Evolutionary conservation across 1,140 invertebrate species (phyloP).

Genomic region (Listronotus bonariensis): DNA sequence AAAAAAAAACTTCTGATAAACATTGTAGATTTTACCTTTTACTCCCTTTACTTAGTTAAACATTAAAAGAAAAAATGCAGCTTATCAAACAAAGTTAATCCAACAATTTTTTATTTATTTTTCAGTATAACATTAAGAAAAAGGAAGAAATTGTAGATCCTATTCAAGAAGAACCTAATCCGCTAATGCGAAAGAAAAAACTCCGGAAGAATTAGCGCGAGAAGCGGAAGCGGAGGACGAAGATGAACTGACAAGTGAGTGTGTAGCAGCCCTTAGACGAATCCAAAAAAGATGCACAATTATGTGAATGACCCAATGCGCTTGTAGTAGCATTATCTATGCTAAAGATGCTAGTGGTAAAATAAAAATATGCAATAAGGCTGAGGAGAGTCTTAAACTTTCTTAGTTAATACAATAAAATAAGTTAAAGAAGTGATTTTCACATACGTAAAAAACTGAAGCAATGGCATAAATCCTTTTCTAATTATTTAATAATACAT

Average conservation of each 20-base stretch:
- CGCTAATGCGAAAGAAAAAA: conserved; percentile 96
- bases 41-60: too few species aligned
- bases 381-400: background rate
- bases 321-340: background rate
- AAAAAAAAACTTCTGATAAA: too few species aligned
- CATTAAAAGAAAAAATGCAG: too few species aligned
- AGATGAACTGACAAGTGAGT: conserved; percentile 96
- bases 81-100: too few species aligned
- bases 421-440: background rate
- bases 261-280: conserved; percentile 43
- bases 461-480: background rate
- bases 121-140: conserved; percentile 97
- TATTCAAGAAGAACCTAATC: conserved; percentile 84
- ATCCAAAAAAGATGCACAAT: conserved; percentile 48
- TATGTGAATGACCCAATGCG: conserved; percentile 29
- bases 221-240: conserved; percentile 93
- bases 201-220: conserved; percentile 92
- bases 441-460: conserved; percentile 1
- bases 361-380: background rate
- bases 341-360: background rate
- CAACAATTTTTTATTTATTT: conserved; percentile 44
- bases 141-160: conserved; percentile 82
- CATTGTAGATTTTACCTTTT: too few species aligned
- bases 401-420: too few species aligned
- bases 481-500: too few species aligned